Evolutionary conservation across 1,140 invertebrate genomes (phyloP).

Genomic region (Drosophila watanabei): DNA sequence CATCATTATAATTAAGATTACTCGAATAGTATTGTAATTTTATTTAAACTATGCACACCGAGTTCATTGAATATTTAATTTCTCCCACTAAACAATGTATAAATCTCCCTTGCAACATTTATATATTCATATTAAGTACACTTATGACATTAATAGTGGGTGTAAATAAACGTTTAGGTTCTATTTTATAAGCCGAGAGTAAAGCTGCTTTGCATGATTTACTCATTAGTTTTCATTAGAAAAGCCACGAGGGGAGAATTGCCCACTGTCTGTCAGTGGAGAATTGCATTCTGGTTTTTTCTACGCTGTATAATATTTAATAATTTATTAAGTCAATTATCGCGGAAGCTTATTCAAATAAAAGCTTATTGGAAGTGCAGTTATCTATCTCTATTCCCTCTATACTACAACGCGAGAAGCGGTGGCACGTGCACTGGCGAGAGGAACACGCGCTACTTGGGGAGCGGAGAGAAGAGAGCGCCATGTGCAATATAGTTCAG

Average conservation of each 20-base stretch:
- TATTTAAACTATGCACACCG: not conserved
- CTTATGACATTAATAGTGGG: slow-evolving; percentile 1
- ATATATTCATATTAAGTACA: not conserved
- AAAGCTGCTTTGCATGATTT: slow-evolving; percentile 60
- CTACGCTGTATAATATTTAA: slow-evolving; percentile 66
- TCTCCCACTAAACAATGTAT: not conserved
- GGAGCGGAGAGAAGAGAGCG: slow-evolving; percentile 1
- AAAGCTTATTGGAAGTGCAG: slow-evolving; percentile 72
- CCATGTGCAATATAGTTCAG: slow-evolving; percentile 45
- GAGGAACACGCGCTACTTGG: slow-evolving; percentile 62
- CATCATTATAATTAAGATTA: not conserved
- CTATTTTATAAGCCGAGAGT: slow-evolving; percentile 1
- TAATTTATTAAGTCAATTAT: slow-evolving; percentile 82
- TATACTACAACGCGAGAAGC: not conserved
- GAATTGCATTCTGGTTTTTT: slow-evolving; percentile 66
- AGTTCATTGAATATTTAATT: not conserved
- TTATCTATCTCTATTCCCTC: slow-evolving; percentile 23
- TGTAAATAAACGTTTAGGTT: not conserved
- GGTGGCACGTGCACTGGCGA: slow-evolving; percentile 56
- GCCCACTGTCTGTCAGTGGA: not conserved
- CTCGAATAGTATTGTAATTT: not conserved
- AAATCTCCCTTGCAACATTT: not conserved
- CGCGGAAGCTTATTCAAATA: slow-evolving; percentile 74
- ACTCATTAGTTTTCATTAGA: slow-evolving; percentile 71
- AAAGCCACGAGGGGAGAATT: slow-evolving; percentile 25